Evolutionary conservation across 2,797 vertebrate genomes (phyloP), one percentile per base, ranked within the genome.

Genomic region (Tragopan temminckii): DNA sequence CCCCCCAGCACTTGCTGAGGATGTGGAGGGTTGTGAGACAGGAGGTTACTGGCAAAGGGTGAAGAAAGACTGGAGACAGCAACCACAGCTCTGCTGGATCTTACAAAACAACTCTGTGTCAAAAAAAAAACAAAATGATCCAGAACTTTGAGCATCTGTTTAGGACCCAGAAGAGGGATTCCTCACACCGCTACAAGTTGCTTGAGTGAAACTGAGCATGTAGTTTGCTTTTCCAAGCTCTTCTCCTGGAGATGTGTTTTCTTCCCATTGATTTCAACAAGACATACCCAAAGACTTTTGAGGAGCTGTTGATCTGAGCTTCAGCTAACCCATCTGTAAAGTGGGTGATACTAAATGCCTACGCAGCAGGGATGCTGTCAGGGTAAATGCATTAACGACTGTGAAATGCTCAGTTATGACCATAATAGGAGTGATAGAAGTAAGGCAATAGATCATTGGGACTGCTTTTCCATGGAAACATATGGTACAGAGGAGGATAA

Each of bases 401-500:
- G 95, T 92, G 81, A 96, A 97, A 78, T 95, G 94, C 87, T 97
- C 95, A 97, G 59, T 85, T 90, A 79, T 46, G 20, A 88, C 90
- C 81, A 96, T 95, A 96, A 94, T 94, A 90, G 90, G 93, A 95
- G 79, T 92, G 94, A 90, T 87, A 93, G 88, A 88, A 94, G 62
- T 93, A 94, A 89, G 79, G 95, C 94, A 95, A 96, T 95, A 94
- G 96, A 96, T 96, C 90, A 95, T 76, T 93, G 90, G 81, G 80
- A 94, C 76, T 90, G 92, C 80, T 94, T 94, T 93, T 94, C 55
- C 92, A 70, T 76, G n/a, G 90, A 95, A 93, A 85, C 95, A 96
- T 95, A 96, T 89, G 93, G 93, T 92, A 96, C 86, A 96, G 96
- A 78, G 95, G 95, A 89, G 90, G 93, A 93, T 90, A 93, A 94